Base-by-base conservation (phyloP, 64 coral and sea anemone species). In the Stichodactyla mertensii region DNA sequence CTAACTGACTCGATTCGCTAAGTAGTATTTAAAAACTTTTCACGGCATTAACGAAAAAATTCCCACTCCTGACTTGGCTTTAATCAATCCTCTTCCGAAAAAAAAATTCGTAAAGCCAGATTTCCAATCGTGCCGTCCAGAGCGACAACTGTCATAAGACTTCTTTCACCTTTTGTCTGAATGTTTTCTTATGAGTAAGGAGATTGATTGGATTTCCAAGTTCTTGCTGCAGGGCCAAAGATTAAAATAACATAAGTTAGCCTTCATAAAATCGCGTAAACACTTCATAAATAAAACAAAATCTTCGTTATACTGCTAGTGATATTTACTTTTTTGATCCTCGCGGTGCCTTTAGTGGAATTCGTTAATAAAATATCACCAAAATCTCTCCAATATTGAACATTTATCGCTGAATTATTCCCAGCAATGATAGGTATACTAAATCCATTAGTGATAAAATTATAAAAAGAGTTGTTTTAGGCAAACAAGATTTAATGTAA, bases 201-300 rank as follows among this genome's bases (percentile, higher is more conserved):
- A 74, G 69, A 74, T 74, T 74, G 69, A 74, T 74, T 74, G 69
- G 24, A 74, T 74, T 74, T 70, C 24, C 69, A n/a, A 9, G 69
- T 2, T 4, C 24, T 31, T 26, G 11, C 69, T 28, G 20, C 27
- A 13, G 27, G 69, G 69, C 22, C 69, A 74, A 74, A 74, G 69
- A 74, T 74, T 74, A 74, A 26, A 11, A 74, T 27, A 74, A 74
- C 69, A 74, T 10, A 9, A 74, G 26, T 31, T 31, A 9, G 24
- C 10, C 36, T 74, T 28, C 36, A 74, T 74, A 74, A 26, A 11
- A 28, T 13, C 24, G 4, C 69, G 24, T 74, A 9, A 28, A 74
- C 69, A 74, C 7, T 74, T 74, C 69, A 36, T 27, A 71, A 27
- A 71, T 71, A n/a, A 67, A 67, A 69, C 64, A 27, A 74, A 28